These are phyloP conservation scores for Malacoraja senta DNA, from an alignment of 2,797 vertebrate genomes.

Conservation along the genomic window DNA sequence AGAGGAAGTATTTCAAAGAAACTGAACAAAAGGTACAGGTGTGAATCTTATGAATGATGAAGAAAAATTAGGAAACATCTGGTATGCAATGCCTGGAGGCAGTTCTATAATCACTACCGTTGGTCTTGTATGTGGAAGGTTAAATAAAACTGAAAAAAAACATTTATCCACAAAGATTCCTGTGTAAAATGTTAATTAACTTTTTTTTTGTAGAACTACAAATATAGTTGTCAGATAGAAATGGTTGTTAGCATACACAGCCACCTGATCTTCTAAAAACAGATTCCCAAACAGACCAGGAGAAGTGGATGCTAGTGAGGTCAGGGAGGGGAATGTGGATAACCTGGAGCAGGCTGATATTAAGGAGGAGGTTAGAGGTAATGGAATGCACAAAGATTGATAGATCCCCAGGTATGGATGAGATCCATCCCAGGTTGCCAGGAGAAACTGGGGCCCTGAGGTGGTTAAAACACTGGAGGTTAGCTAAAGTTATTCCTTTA, in stretches of 20 bases:
- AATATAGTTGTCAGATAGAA: slow-evolving; percentile 31
- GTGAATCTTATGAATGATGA: slow-evolving; percentile 47
- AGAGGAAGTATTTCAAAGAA: neutral
- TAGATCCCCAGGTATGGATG: no score
- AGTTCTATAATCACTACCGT: neutral
- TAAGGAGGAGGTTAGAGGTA: no score
- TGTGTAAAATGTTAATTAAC: no score
- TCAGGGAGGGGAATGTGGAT: neutral
- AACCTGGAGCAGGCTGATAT: no score
- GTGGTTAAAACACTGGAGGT: no score
- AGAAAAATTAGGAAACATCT: slow-evolving; percentile 48
- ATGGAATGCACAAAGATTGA: no score
- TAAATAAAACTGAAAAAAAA: neutral
- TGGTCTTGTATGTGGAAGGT: slow-evolving; percentile 7
- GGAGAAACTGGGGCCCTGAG: no score
- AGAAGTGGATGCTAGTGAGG: no score
- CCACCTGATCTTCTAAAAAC: neutral
- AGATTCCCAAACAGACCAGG: neutral
- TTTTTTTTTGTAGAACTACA: slow-evolving; percentile 23
- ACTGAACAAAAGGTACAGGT: slow-evolving; percentile 32
- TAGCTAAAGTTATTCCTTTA: no score
- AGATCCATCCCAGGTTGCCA: no score
- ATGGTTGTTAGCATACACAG: slow-evolving; percentile 31
- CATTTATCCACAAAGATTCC: neutral
- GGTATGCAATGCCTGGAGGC: slow-evolving; percentile 43